Evolutionary conservation across 1,140 invertebrate genomes (phyloP).

Genomic region (Drosophila truncata): DNA sequence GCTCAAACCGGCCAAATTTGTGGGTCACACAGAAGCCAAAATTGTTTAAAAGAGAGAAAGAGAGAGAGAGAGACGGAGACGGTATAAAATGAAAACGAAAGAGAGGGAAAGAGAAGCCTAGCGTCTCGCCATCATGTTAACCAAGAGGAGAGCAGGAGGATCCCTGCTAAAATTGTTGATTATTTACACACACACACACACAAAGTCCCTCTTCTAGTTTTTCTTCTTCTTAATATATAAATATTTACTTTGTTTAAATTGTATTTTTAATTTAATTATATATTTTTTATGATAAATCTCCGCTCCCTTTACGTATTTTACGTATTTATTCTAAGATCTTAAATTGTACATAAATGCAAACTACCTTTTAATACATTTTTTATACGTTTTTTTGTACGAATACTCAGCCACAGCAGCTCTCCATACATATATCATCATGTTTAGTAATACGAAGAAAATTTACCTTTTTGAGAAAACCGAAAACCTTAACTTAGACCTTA

Average conservation of each 20-base stretch:
- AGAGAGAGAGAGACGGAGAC: neutral
- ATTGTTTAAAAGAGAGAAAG: conserved; percentile 37
- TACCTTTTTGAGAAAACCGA: conserved; percentile 10
- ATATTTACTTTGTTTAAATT: conserved; percentile 4
- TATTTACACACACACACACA: conserved; percentile 9
- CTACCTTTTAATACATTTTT: conserved; percentile 16
- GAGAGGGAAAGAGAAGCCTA: conserved; percentile 21
- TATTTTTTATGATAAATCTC: conserved; percentile 20
- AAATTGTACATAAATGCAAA: conserved; percentile 34
- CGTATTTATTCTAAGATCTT: conserved; percentile 30
- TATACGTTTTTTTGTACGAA: conserved; percentile 35
- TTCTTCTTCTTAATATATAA: neutral
- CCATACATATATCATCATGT: conserved; percentile 31
- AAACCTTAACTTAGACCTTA: conserved; percentile 32
- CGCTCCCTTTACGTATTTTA: conserved; percentile 4
- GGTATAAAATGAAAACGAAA: neutral
- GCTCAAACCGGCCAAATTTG: conserved; percentile 59
- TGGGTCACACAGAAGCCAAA: conserved; percentile 48
- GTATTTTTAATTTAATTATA: neutral
- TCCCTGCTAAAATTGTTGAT: conserved; percentile 29
- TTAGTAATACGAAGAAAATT: conserved; percentile 7
- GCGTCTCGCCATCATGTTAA: conserved; percentile 19
- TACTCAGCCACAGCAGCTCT: conserved; percentile 41
- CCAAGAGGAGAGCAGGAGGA: neutral
- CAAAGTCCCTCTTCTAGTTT: conserved; percentile 1